These are phyloP conservation scores for Telmatochromis brachygnathus DNA, from an alignment of 2,113 vertebrate species.

Conservation along the genomic window DNA sequence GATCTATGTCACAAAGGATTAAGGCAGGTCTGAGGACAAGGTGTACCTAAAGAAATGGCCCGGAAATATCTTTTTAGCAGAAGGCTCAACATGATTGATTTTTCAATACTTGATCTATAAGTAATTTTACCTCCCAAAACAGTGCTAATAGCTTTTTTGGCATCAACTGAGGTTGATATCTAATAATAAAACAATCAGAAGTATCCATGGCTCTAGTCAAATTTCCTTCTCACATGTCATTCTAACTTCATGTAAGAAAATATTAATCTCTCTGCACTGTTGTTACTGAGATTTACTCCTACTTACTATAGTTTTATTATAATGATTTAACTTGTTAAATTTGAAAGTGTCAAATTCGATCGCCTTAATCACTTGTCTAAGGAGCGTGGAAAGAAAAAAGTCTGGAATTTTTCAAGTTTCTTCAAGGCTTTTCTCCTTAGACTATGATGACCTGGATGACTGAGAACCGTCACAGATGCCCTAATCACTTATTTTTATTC, in stretches of 20 bases:
- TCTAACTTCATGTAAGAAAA: not conserved
- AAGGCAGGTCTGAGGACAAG: not conserved
- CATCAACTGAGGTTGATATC: not conserved
- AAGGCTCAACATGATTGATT: not conserved
- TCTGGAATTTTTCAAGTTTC: not conserved
- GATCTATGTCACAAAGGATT: not conserved
- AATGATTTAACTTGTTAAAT: not conserved
- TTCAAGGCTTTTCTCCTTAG: not conserved
- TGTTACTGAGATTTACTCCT: not conserved
- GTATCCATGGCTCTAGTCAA: not conserved
- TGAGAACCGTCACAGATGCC: not conserved
- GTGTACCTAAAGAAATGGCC: not conserved
- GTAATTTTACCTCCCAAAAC: not conserved
- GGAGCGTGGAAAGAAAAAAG: not conserved
- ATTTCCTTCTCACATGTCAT: not conserved
- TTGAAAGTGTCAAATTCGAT: not conserved
- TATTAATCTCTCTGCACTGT: not conserved
- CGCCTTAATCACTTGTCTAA: not conserved
- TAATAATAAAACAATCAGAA: not conserved
- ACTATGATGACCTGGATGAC: not conserved
- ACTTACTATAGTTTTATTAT: not conserved
- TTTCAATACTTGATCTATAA: not conserved
- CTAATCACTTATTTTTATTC: not conserved
- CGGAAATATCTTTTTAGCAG: not conserved
- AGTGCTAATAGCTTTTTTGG: not conserved